Evolutionary conservation across 2,113 vertebrate species (phyloP).

Genomic region (Prolemur simus): DNA sequence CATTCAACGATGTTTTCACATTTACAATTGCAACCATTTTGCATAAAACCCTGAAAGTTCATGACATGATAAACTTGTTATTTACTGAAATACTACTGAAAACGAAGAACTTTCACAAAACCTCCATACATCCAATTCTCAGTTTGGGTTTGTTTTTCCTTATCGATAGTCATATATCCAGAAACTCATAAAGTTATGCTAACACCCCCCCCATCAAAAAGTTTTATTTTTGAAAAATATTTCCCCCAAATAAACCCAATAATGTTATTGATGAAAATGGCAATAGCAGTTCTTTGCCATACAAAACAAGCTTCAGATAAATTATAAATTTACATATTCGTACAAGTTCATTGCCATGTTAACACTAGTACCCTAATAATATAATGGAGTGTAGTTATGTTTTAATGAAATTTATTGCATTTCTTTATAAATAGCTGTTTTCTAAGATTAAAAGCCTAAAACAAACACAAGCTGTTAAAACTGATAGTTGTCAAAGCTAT

Average conservation of each 20-base stretch:
- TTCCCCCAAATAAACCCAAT: not conserved
- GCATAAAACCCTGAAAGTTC: not conserved
- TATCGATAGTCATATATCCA: not conserved
- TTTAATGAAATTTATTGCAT: not conserved
- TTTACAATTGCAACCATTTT: not conserved
- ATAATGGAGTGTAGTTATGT: not conserved
- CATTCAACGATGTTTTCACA: slow-evolving; percentile 6
- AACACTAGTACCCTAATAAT: not conserved
- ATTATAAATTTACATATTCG: not conserved
- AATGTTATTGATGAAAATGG: not conserved
- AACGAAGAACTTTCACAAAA: not conserved
- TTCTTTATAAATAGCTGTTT: not conserved
- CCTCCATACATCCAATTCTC: not conserved
- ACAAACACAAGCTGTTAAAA: not conserved
- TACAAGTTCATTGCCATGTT: not conserved
- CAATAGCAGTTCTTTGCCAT: not conserved
- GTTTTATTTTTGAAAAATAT: not conserved
- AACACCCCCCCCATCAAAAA: too few species aligned
- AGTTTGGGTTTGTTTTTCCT: not conserved
- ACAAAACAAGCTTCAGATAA: not conserved
- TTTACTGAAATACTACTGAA: not conserved
- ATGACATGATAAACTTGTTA: not conserved
- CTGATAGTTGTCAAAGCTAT: not conserved
- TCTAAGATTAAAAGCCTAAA: slow-evolving; percentile 10
- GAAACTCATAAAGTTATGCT: not conserved